phyloP scores from a whole-genome alignment of 2,113 vertebrate genomes.

The Seriola quinqueradiata region DNA sequence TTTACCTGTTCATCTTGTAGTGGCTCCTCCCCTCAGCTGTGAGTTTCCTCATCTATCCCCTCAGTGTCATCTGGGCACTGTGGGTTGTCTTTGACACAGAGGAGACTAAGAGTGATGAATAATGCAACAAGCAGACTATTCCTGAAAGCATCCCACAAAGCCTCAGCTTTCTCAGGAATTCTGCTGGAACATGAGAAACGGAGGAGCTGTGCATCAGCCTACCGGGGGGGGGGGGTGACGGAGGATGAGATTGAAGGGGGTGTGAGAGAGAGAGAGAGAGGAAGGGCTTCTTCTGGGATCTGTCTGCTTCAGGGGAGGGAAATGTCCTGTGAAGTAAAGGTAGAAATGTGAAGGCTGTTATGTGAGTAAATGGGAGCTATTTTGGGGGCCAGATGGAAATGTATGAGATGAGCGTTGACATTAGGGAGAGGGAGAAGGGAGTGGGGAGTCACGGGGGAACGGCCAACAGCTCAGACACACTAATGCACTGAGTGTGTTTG shows the following conservation, averaged over 20 bases:
- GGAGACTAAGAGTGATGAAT: constrained; percentile 77
- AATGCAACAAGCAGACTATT: constrained; percentile 79
- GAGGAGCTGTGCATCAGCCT: constrained; percentile 57
- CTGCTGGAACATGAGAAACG: constrained; percentile 70
- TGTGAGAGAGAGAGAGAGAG: constrained; percentile 24
- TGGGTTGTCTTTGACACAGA: constrained; percentile 66
- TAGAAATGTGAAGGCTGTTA: constrained; percentile 73
- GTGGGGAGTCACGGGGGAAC: constrained; percentile 58
- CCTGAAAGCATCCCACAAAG: constrained; percentile 78
- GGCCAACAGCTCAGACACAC: constrained; percentile 70
- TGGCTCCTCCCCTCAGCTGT: constrained; percentile 44
- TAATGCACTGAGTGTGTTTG: constrained; percentile 71
- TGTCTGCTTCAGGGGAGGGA: constrained; percentile 68
- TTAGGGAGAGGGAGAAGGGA: constrained; percentile 64
- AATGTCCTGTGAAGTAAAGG: constrained; percentile 78
- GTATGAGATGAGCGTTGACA: constrained; percentile 71
- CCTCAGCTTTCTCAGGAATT: constrained; percentile 73
- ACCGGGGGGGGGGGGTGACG: constrained; percentile 9
- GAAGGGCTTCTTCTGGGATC: constrained; percentile 70
- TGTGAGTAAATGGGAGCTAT: constrained; percentile 82
- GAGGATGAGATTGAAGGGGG: constrained; percentile 20
- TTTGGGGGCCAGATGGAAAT: constrained; percentile 74
- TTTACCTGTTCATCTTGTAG: constrained; percentile 57
- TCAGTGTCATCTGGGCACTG: constrained; percentile 65
- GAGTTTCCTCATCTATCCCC: constrained; percentile 39